Evolutionary conservation across 2,113 vertebrate genomes (phyloP).

Genomic region (Eurystomus gularis): DNA sequence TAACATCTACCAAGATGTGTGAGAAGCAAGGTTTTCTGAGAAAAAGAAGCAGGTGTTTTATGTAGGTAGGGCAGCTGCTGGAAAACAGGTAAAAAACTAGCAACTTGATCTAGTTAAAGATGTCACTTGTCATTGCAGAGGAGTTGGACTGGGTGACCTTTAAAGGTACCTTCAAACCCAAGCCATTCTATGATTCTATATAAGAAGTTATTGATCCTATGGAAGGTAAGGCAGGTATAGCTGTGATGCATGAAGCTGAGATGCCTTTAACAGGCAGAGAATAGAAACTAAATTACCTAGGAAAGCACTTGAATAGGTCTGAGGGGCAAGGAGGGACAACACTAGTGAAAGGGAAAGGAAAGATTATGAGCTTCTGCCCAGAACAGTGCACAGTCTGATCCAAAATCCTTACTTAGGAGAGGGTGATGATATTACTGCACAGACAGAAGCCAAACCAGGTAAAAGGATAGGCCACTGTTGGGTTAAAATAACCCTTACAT

Average conservation of each 20-base stretch:
- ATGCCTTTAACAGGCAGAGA: background rate
- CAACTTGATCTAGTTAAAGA: background rate
- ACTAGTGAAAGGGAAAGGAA: background rate
- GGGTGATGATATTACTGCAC: background rate
- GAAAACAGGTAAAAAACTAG: background rate
- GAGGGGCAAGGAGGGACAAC: background rate
- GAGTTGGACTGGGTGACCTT: background rate
- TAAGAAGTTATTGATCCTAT: background rate
- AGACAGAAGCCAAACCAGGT: background rate
- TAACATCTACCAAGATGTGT: background rate
- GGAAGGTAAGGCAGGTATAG: background rate
- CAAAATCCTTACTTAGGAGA: background rate
- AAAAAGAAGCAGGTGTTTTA: background rate
- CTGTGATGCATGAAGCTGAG: background rate
- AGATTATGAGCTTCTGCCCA: background rate
- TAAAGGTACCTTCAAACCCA: background rate
- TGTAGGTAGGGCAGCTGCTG: background rate
- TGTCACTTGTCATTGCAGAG: background rate
- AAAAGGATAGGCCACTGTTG: fast-evolving
- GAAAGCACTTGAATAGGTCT: background rate
- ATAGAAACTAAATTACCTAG: background rate
- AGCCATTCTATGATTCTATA: background rate
- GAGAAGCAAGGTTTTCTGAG: background rate
- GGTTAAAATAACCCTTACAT: background rate
- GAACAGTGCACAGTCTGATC: background rate